Percentiles rank a stretch among this genome's conserved stretches.
Conservation (phyloP, 2,888 invertebrate species). For the Anoncus sp. region DNA sequence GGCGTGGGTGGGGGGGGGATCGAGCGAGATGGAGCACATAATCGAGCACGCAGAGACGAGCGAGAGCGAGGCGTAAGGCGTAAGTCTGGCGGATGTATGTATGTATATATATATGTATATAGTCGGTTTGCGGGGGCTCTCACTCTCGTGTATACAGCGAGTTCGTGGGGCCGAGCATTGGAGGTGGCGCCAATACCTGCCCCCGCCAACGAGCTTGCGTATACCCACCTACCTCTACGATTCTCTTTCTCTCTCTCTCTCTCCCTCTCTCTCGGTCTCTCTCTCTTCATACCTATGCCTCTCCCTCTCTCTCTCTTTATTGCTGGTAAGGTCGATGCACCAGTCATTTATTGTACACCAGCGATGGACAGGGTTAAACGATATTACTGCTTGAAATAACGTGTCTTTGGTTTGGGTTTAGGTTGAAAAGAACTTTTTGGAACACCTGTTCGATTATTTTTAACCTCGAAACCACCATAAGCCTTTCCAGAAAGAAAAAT, state of each 20-base stretch:
- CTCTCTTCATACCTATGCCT: conserved; percentile 39
- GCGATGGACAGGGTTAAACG: conserved; percentile 11
- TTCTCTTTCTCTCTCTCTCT: conserved; percentile 18
- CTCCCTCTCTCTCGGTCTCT: conserved; percentile 41
- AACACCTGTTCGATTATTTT: neutral
- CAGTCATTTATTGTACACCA: conserved; percentile 40
- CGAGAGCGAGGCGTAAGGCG: conserved; percentile 85
- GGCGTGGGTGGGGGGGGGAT: conserved; percentile 82
- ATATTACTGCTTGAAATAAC: neutral
- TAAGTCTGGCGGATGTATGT: conserved; percentile 73
- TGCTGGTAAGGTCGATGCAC: conserved; percentile 29
- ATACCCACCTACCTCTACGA: conserved; percentile 68
- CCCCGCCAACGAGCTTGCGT: conserved; percentile 80
- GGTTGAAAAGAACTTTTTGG: neutral
- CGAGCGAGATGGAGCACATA: conserved; percentile 83
- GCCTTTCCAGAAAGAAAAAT: too few relatives aligned
- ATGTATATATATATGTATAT: neutral
- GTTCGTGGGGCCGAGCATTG: conserved; percentile 77
- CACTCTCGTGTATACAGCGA: conserved; percentile 14
- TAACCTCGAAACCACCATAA: too few relatives aligned
- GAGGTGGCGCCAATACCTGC: conserved; percentile 85
- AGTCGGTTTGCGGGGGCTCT: conserved; percentile 67
- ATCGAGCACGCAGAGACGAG: conserved; percentile 84
- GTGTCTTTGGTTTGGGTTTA: neutral
- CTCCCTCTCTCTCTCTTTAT: conserved; percentile 7